phyloP scores from a whole-genome alignment of 2,797 vertebrate genomes.

The Melanotaenia maccullochi region DNA sequence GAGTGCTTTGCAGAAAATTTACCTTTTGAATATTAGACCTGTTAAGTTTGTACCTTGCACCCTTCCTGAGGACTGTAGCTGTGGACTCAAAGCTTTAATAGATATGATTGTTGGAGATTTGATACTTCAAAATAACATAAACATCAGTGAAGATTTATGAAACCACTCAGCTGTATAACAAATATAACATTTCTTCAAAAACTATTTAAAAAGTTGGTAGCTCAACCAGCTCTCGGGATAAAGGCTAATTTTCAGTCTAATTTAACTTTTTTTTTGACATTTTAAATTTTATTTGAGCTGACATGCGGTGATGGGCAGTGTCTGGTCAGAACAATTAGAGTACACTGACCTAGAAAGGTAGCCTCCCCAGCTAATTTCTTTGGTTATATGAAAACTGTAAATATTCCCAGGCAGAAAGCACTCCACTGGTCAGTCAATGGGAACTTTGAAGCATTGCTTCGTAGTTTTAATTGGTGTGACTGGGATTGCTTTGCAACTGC shows the following conservation, averaged over 20 bases:
- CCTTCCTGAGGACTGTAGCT: neutral
- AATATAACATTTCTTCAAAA: neutral
- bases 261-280: neutral
- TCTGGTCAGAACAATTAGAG: neutral
- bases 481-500: neutral
- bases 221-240: neutral
- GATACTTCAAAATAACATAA: neutral
- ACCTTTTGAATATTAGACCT: conserved; percentile 8
- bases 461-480: neutral
- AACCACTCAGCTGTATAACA: neutral
- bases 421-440: neutral
- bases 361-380: neutral
- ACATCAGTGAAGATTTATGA: neutral
- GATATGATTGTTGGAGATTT: neutral
- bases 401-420: neutral
- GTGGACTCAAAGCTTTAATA: neutral
- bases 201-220: neutral
- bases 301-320: neutral
- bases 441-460: neutral
- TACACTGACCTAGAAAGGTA: neutral
- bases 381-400: neutral
- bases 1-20: conserved; percentile 18
- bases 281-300: neutral
- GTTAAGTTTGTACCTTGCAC: conserved; percentile 3
- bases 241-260: too few relatives aligned